Percentiles rank a stretch among this genome's conserved stretches.
phyloP scores from a whole-genome alignment of 2,113 vertebrate genomes.

The Rhadina sibilatrix region DNA sequence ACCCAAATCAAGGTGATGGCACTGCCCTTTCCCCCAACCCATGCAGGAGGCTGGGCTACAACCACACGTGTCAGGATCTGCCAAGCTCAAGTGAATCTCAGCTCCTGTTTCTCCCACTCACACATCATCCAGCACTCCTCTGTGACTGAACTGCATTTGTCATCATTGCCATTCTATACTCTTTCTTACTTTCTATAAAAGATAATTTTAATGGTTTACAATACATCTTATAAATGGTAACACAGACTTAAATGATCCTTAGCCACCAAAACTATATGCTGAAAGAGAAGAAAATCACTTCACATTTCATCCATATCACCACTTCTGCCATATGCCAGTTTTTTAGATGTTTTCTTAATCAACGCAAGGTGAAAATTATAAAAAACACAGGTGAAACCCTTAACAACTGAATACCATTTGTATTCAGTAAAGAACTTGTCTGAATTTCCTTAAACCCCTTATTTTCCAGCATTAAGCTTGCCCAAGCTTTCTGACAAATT shows the following conservation, averaged over 20 bases:
- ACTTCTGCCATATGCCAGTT: background rate
- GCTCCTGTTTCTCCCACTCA: background rate
- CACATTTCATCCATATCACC: background rate
- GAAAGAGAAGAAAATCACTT: background rate
- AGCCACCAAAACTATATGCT: background rate
- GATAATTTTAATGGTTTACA: background rate
- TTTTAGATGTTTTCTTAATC: background rate
- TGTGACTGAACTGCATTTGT: background rate
- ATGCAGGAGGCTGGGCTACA: background rate
- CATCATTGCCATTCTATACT: background rate
- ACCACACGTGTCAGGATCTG: background rate
- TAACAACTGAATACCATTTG: background rate
- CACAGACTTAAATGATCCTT: background rate
- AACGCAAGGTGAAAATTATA: accelerated
- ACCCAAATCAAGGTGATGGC: accelerated
- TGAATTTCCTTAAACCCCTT: background rate
- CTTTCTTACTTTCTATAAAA: too few relatives aligned
- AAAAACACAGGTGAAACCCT: accelerated
- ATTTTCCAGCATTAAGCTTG: background rate
- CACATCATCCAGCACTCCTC: background rate
- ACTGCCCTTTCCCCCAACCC: background rate
- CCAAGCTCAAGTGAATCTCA: background rate
- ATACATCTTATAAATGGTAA: background rate
- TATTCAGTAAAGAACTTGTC: background rate
- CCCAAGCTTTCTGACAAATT: background rate